A percentile compares a stretch with the other conserved stretches of the same genome.
phyloP scores from a whole-genome alignment of 1,140 invertebrate genomes.

The Pissodes strobi region DNA sequence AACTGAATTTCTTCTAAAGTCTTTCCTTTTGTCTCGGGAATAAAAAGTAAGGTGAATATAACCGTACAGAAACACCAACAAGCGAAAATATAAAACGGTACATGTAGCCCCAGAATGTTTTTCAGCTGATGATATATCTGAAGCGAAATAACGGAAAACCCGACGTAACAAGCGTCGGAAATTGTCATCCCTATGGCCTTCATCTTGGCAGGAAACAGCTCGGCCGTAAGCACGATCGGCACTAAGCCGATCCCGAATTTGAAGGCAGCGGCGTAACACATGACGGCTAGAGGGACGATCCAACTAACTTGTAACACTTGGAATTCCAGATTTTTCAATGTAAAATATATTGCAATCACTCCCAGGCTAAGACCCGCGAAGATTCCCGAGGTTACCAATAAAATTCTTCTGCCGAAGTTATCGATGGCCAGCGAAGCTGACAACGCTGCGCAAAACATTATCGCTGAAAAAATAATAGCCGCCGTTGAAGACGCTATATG shows the following conservation, averaged over 20 bases:
- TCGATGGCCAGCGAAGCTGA: conserved; percentile 54
- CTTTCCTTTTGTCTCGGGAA: conserved; percentile 81
- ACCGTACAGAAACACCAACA: conserved; percentile 63
- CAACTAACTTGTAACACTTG: conserved; percentile 38
- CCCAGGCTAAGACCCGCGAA: conserved; percentile 35
- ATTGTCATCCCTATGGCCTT: conserved; percentile 57
- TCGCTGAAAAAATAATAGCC: conserved; percentile 54
- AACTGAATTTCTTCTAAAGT: conserved; percentile 72
- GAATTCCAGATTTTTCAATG: conserved; percentile 34
- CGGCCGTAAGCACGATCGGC: conserved; percentile 71
- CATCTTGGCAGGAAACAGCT: conserved; percentile 68
- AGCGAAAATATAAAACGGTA: conserved; percentile 72
- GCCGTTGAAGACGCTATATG: conserved; percentile 44
- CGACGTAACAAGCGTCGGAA: conserved; percentile 46
- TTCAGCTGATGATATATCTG: conserved; percentile 65
- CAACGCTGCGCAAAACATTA: conserved; percentile 48
- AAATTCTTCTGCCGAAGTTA: conserved; percentile 55
- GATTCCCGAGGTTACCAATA: conserved; percentile 52
- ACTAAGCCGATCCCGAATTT: conserved; percentile 58
- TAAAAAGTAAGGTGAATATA: conserved; percentile 65
- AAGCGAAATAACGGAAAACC: conserved; percentile 67
- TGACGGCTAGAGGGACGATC: conserved; percentile 40
- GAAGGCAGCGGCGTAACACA: conserved; percentile 45
- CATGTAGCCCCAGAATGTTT: conserved; percentile 56
- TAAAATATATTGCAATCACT: conserved; percentile 47